These are phyloP conservation scores for Flexamia atlantica DNA, from an alignment of 2,888 invertebrate genomes.

Conservation along the genomic window DNA sequence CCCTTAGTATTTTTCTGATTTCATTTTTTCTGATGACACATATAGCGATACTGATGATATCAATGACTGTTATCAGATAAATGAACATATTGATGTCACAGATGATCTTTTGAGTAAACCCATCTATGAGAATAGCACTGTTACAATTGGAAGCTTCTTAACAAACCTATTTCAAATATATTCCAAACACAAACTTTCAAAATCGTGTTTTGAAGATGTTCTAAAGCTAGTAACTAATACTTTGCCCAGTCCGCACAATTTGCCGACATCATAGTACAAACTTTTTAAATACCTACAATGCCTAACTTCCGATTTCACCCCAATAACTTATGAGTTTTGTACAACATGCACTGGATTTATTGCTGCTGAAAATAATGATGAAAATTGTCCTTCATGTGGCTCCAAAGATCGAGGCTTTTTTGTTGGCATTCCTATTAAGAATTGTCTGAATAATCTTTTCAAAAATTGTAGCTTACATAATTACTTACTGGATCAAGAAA, in stretches of 20 bases:
- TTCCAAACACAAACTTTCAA: constrained; percentile 4
- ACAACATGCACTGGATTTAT: neutral
- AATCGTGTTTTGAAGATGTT: neutral
- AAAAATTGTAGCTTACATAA: neutral
- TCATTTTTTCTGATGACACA: neutral
- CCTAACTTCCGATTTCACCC: neutral
- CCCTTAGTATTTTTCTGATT: too few species aligned
- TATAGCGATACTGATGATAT: constrained; percentile 1
- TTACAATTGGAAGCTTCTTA: neutral
- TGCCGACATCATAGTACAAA: neutral
- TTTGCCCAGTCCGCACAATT: neutral
- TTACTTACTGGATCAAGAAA: neutral
- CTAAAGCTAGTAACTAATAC: neutral
- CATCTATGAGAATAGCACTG: neutral
- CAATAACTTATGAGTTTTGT: neutral
- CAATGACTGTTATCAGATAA: neutral
- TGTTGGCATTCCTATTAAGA: neutral
- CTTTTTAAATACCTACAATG: neutral
- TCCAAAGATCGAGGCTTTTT: neutral
- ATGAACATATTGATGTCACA: neutral
- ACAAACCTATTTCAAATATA: neutral
- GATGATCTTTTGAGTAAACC: neutral
- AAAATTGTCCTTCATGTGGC: neutral
- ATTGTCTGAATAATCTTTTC: neutral
- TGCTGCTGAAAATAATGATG: neutral